Evolutionary conservation across 1,140 invertebrate genomes (phyloP).

Genomic region (Bicyclus anynana): DNA sequence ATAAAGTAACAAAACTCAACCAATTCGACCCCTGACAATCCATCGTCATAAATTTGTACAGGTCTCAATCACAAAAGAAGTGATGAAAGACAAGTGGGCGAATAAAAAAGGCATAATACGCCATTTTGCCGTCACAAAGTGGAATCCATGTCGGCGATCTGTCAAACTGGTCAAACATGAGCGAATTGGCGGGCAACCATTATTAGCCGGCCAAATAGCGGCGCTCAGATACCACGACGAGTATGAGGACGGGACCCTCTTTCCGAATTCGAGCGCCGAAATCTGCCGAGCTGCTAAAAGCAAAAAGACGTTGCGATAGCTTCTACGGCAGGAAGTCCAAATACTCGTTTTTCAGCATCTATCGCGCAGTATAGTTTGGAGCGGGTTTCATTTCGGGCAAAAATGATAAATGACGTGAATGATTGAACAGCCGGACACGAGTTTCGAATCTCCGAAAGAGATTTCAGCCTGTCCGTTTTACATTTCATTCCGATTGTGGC

Average conservation of each 20-base stretch:
- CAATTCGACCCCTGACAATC: constrained; percentile 62
- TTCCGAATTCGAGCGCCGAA: constrained; percentile 42
- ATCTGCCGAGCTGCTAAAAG: constrained; percentile 48
- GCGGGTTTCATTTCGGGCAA: constrained; percentile 63
- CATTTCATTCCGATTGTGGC: constrained; percentile 48
- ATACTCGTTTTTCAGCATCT: constrained; percentile 65
- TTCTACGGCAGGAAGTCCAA: constrained; percentile 49
- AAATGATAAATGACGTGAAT: constrained; percentile 75
- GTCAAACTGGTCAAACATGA: constrained; percentile 74
- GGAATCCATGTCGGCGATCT: constrained; percentile 68
- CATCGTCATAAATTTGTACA: constrained; percentile 63
- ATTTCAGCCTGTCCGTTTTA: constrained; percentile 53
- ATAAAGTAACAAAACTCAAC: constrained; percentile 62
- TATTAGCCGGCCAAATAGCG: constrained; percentile 62
- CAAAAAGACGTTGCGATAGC: constrained; percentile 67
- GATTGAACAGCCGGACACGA: constrained; percentile 65
- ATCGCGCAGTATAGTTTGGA: constrained; percentile 63
- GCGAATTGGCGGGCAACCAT: constrained; percentile 57
- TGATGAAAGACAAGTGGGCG: constrained; percentile 67
- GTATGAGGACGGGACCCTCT: constrained; percentile 20
- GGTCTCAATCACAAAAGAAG: constrained; percentile 70
- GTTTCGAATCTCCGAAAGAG: constrained; percentile 52
- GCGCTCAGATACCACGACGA: constrained; percentile 17
- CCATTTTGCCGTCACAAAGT: constrained; percentile 69
- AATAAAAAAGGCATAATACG: constrained; percentile 71